Percentiles rank a stretch among this genome's conserved stretches.
Conservation (phyloP, 2,797 vertebrate genomes). For the Polyboroides typus region DNA sequence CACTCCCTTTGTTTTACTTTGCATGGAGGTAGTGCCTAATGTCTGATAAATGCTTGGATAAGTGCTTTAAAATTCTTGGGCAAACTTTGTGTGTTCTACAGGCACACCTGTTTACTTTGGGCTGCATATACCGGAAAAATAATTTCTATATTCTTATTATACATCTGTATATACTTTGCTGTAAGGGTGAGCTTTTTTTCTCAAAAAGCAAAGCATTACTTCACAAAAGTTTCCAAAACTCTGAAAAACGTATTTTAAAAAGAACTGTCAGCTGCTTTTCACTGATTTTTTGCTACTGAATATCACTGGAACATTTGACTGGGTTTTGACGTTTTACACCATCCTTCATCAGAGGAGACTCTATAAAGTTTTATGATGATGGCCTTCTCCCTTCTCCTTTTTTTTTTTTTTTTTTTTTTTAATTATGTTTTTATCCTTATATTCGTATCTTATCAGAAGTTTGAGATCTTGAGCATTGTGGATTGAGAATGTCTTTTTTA, state of each 20-base stretch:
- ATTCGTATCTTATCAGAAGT: not conserved
- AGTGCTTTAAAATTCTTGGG: not conserved
- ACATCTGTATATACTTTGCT: not conserved
- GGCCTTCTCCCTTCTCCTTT: not conserved
- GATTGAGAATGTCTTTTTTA: not conserved
- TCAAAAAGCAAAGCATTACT: not conserved
- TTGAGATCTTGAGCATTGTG: not conserved
- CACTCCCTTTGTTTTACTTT: not conserved
- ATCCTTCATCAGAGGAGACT: not conserved
- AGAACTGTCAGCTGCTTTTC: not conserved
- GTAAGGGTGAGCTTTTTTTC: not conserved
- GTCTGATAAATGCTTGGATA: not conserved
- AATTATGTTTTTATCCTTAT: not conserved
- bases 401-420: not conserved
- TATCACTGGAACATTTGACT: not conserved
- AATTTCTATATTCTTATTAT: not conserved
- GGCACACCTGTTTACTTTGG: not conserved
- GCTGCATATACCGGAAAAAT: not conserved
- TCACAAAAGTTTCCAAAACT: not conserved
- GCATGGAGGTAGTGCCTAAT: not conserved
- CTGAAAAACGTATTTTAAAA: not conserved
- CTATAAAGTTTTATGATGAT: not conserved
- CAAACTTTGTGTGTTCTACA: not conserved
- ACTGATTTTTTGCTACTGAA: not conserved
- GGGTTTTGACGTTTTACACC: not conserved